Evolutionary conservation across 2,113 vertebrate genomes (phyloP).

Genomic region (Typhlomys cinereus): DNA sequence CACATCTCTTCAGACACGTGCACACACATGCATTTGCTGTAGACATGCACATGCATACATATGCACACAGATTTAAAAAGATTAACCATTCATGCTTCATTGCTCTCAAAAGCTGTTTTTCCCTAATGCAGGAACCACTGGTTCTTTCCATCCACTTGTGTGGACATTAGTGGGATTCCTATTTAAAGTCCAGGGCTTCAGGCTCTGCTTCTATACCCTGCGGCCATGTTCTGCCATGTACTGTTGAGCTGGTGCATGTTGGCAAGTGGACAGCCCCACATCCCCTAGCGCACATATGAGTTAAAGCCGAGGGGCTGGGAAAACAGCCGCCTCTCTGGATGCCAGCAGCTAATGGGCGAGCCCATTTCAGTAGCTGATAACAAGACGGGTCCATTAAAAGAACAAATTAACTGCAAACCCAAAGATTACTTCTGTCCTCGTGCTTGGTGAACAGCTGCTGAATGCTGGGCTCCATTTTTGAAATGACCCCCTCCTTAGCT

Average conservation of each 20-base stretch:
- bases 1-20: too few species aligned
- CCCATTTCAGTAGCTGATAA: conserved; percentile 73
- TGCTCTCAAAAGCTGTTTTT: not conserved
- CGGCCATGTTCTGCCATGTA: not conserved
- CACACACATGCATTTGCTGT: too few species aligned
- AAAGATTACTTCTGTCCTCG: conserved; percentile 60
- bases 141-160: not conserved
- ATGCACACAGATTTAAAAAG: not conserved
- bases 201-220: not conserved
- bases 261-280: not conserved
- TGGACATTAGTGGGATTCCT: not conserved
- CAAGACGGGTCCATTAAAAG: conserved; percentile 72
- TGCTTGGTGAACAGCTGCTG: conserved; percentile 29
- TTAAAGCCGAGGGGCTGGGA: not conserved
- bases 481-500: not conserved
- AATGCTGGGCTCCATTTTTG: conserved; percentile 49
- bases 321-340: conserved; percentile 31
- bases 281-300: not conserved
- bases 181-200: not conserved
- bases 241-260: not conserved
- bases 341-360: conserved; percentile 58
- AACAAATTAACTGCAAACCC: conserved; percentile 69
- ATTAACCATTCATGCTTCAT: too few species aligned
- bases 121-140: not conserved
- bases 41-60: too few species aligned